Evolutionary conservation across 2,888 invertebrate genomes (phyloP), one percentile per base, ranked within the genome.

Genomic region (Aethes cnicana): DNA sequence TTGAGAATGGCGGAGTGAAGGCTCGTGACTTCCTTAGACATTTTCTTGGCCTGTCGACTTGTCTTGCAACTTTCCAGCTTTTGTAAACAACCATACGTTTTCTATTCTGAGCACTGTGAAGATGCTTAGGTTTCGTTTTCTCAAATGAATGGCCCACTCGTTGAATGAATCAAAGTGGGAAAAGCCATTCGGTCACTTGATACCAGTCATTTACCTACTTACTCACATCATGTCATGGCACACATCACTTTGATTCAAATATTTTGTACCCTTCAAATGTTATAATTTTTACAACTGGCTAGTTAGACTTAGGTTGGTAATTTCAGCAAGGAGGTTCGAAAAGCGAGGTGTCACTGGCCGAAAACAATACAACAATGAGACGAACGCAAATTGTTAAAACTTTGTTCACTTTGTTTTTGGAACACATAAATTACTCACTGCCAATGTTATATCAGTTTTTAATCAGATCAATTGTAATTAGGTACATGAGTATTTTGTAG

Each of bases 61-160:
- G 85, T 74, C 74, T 73, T 62, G 69, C 83, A 83, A 84, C 86
- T 87, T 87, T 87, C 86, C 81, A 79, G 68, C 61, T 66, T 70
- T 76, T 72, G 72, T 72, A 72, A 65, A 68, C 65, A 69, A 56
- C 60, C 12, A 26, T 32, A 32, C 30, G 30, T 50, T 43, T 18
- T 43, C 11, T 16, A 35, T n/a, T n/a, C n/a, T n/a, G n/a, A n/a
- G n/a, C n/a, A n/a, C n/a, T n/a, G n/a, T n/a, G n/a, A n/a, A n/a
- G n/a, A n/a, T n/a, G n/a, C n/a, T n/a, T n/a, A n/a, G n/a, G n/a
- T n/a, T n/a, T n/a, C n/a, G n/a, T n/a, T n/a, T n/a, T n/a, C n/a
- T n/a, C n/a, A n/a, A n/a, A n/a, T n/a, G n/a, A n/a, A n/a, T n/a
- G n/a, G n/a, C n/a, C n/a, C n/a, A n/a, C n/a, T n/a, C n/a, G n/a